A percentile compares a stretch with the other conserved stretches of the same genome.
These are phyloP conservation scores for Dicrurus megarhynchus DNA, from an alignment of 2,113 vertebrate species.

Conservation along the genomic window DNA sequence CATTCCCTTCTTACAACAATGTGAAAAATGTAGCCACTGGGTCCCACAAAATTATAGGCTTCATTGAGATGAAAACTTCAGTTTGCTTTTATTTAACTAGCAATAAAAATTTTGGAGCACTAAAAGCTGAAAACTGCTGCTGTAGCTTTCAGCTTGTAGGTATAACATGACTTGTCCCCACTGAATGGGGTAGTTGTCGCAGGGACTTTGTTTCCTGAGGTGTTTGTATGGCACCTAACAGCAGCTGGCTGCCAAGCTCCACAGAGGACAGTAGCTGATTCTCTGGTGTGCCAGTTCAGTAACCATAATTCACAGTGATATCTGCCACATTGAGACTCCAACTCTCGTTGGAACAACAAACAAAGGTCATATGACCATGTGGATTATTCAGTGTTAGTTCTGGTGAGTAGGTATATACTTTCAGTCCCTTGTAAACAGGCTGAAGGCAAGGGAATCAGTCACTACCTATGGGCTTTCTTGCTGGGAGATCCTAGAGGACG, in stretches of 20 bases:
- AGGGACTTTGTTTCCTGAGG: background rate
- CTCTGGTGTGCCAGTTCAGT: background rate
- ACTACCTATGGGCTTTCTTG: background rate
- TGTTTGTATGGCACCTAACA: background rate
- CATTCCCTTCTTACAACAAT: background rate
- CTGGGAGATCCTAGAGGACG: background rate
- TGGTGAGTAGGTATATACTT: background rate
- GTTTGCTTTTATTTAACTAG: slow-evolving; percentile 42
- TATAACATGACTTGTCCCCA: background rate
- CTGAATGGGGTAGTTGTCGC: background rate
- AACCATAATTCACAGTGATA: background rate
- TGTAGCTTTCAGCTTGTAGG: background rate
- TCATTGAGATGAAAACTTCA: slow-evolving; percentile 27
- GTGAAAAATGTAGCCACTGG: slow-evolving; percentile 29
- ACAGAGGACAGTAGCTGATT: background rate
- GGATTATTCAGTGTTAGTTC: background rate
- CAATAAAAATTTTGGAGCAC: slow-evolving; percentile 2
- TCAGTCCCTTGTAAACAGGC: background rate
- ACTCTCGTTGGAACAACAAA: background rate
- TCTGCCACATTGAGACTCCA: background rate
- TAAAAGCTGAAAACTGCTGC: background rate
- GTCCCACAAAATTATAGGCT: slow-evolving; percentile 15
- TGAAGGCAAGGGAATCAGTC: background rate
- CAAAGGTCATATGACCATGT: accelerated
- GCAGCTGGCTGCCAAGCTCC: accelerated